Conservation (phyloP, 2,113 vertebrate species). For the Pogona vitticeps region DNA sequence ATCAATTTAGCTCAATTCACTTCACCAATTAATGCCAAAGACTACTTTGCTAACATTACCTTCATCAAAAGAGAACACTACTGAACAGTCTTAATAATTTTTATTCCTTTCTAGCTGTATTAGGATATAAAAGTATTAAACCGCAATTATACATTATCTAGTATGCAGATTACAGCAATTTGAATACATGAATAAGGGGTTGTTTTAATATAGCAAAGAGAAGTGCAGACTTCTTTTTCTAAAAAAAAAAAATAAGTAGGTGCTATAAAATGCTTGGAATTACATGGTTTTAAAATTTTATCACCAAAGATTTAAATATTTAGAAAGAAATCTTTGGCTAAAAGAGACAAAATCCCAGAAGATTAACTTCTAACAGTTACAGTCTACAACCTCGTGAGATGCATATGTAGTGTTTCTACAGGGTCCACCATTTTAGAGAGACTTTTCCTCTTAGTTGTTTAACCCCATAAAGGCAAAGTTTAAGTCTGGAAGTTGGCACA, state of each 20-base stretch:
- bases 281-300: not conserved
- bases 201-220: not conserved
- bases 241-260: not conserved
- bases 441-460: not conserved
- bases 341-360: not conserved
- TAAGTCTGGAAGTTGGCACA: too few species aligned
- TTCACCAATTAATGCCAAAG: constrained; percentile 43
- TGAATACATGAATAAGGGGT: constrained; percentile 46
- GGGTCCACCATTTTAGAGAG: not conserved
- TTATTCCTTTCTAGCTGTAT: constrained; percentile 43
- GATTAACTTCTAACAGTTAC: rapidly evolving
- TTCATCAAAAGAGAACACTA: constrained; percentile 44
- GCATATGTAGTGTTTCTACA: not conserved
- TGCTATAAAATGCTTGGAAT: not conserved
- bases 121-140: constrained; percentile 53
- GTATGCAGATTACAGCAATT: constrained; percentile 41
- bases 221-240: not conserved
- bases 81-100: constrained; percentile 46
- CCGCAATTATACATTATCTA: constrained; percentile 46
- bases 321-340: not conserved
- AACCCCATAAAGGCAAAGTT: not conserved
- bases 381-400: not conserved
- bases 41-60: constrained; percentile 48
- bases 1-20: constrained; percentile 22
- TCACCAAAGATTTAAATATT: not conserved